Evolutionary conservation across 2,888 invertebrate genomes (phyloP).

Genomic region (Pachymerium ferrugineum): DNA sequence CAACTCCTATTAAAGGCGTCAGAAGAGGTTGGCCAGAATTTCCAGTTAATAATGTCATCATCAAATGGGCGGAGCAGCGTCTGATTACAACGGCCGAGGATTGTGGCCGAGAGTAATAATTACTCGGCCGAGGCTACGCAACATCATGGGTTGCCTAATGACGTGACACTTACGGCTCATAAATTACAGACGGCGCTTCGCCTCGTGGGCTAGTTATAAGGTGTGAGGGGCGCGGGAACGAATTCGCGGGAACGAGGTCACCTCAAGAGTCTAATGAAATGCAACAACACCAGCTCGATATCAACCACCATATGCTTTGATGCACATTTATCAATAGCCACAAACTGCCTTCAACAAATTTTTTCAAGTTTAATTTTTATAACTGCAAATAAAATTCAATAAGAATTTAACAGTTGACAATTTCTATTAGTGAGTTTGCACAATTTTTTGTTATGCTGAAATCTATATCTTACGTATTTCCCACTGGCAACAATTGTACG

Average conservation of each 20-base stretch:
- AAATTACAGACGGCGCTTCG: conserved; percentile 27
- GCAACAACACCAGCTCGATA: background rate
- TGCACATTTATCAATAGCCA: no score
- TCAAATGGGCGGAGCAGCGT: conserved; percentile 5
- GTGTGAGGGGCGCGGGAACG: background rate
- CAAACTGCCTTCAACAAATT: no score
- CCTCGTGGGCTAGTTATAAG: conserved; percentile 10
- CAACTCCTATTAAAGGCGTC: conserved; percentile 3
- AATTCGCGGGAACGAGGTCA: conserved; percentile 3
- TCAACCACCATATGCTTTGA: no score
- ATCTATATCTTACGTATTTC: no score
- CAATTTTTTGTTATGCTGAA: no score
- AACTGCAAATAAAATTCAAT: no score
- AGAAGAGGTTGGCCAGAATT: background rate
- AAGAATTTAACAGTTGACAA: no score
- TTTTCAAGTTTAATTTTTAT: no score
- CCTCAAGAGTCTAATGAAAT: conserved; percentile 1
- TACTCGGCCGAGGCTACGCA: conserved; percentile 20
- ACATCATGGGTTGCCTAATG: conserved; percentile 29
- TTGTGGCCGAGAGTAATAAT: conserved; percentile 15
- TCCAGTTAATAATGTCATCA: conserved; percentile 29
- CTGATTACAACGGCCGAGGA: conserved; percentile 16
- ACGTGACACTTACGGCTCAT: conserved; percentile 31
- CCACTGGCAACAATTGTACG: no score
- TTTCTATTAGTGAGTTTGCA: no score